Base-by-base conservation (phyloP, 2,888 invertebrate genomes). In the Chrysotoxum bicinctum region DNA sequence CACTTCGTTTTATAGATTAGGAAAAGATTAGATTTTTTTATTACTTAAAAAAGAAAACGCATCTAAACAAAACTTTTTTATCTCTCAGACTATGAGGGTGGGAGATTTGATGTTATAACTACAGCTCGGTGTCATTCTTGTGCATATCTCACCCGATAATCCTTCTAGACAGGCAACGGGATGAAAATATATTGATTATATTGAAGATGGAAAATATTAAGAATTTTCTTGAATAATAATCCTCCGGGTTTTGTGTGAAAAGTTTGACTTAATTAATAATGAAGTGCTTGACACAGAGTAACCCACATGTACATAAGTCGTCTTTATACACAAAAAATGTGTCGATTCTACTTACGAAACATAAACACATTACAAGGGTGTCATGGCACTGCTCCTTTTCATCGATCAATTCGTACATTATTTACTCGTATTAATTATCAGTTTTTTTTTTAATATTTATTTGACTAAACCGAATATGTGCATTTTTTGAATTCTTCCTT, bases 181-280 rank as follows among this genome's bases (percentile, higher is more conserved):
- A 79, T 84, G 75, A 75, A 56, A 30, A 30, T 75, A 70, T 84
- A 79, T 84, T 84, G 78, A 84, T 79, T 79, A 66, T 74, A 43
- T 50, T 37, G 64, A 75, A 75, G 19, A 75, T 70, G 70, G 52
- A 64, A 74, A 69, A 70, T 77, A 69, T 79, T 69, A 58, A 40
- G 78, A 83, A 79, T 70, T 74, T 78, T 79, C 56, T 75, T 52
- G 50, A 48, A 78, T 83, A 75, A 83, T 84, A 60, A 60, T 60
- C 60, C 83, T 56, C 3, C 16, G 48, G 54, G 37, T n/a, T 56
- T 64, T 62, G 66, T 32, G 26, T 37, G 60, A 58, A 66, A 75
- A 78, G 70, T 79, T 56, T 64, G 30, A 74, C 83, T 79, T 84
- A 79, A 79, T 84, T 84, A 84, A 78, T 78, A 84, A 84, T 75